phyloP scores from a whole-genome alignment of 1,140 invertebrate genomes.

The Drosophila biarmipes region DNA sequence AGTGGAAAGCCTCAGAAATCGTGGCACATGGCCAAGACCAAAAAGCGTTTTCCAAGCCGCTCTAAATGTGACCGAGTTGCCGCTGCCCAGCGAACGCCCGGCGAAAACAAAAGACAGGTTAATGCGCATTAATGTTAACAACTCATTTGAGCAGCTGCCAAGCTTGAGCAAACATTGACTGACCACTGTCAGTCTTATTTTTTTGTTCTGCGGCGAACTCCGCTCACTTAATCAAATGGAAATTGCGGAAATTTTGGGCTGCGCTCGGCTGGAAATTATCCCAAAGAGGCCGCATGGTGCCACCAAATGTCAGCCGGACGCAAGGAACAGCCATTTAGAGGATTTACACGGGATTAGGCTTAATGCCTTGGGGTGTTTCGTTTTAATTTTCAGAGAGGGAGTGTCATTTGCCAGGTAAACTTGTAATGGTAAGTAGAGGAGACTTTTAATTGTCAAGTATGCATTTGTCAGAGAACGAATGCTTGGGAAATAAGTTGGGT shows the following conservation, averaged over 20 bases:
- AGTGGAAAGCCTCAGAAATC: slow-evolving; percentile 67
- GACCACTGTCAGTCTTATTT: slow-evolving; percentile 36
- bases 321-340: slow-evolving; percentile 13
- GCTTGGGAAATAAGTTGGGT: no score
- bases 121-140: slow-evolving; percentile 70
- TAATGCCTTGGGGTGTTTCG: not conserved
- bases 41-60: slow-evolving; percentile 42
- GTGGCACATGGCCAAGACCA: slow-evolving; percentile 49
- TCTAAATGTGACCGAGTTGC: slow-evolving; percentile 17
- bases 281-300: slow-evolving; percentile 16
- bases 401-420: not conserved
- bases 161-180: slow-evolving; percentile 55
- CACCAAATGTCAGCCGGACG: slow-evolving; percentile 24
- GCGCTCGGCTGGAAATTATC: slow-evolving; percentile 29
- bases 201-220: slow-evolving; percentile 1
- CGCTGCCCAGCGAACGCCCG: slow-evolving; percentile 7
- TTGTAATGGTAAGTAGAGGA: not conserved
- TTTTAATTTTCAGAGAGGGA: not conserved
- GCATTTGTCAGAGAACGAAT: no score
- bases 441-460: not conserved
- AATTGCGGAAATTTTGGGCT: slow-evolving; percentile 20
- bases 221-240: slow-evolving; percentile 43
- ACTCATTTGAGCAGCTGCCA: slow-evolving; percentile 57
- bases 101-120: slow-evolving; percentile 51
- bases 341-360: slow-evolving; percentile 19